phyloP scores from a whole-genome alignment of 2,888 invertebrate species.

The Halictus ligatus region DNA sequence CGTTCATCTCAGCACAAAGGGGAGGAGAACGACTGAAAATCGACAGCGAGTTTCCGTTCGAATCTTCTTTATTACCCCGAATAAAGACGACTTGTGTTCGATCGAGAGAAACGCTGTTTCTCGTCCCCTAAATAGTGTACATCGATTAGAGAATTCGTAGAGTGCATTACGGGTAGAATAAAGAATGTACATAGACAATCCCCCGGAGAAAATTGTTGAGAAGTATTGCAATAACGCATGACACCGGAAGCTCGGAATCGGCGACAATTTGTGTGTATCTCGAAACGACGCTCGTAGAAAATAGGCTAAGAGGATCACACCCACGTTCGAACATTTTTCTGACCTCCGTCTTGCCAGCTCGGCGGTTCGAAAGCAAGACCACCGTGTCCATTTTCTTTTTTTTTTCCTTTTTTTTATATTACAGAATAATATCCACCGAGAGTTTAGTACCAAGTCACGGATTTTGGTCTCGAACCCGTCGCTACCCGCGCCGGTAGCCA shows the following conservation, averaged over 20 bases:
- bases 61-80: constrained; percentile 49
- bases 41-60: constrained; percentile 16
- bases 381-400: constrained; percentile 2
- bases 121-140: constrained; percentile 42
- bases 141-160: constrained; percentile 44
- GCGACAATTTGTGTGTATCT: not conserved
- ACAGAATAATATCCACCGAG: constrained; percentile 14
- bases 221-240: not conserved
- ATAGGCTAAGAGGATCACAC: not conserved
- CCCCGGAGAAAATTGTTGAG: not conserved
- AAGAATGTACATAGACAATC: not conserved
- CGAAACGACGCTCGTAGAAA: not conserved
- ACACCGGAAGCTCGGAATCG: not conserved
- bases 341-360: not conserved
- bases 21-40: not conserved
- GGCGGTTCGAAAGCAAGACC: not conserved
- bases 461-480: constrained; percentile 60
- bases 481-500: constrained; percentile 20
- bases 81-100: constrained; percentile 8
- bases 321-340: not conserved
- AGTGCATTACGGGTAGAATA: constrained; percentile 33
- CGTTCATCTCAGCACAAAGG: not conserved
- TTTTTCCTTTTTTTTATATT: not conserved
- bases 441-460: constrained; percentile 49
- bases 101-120: constrained; percentile 9